These are phyloP conservation scores for Pristionchus entomophagus DNA, from an alignment of 2,888 invertebrate species.

Conservation along the genomic window DNA sequence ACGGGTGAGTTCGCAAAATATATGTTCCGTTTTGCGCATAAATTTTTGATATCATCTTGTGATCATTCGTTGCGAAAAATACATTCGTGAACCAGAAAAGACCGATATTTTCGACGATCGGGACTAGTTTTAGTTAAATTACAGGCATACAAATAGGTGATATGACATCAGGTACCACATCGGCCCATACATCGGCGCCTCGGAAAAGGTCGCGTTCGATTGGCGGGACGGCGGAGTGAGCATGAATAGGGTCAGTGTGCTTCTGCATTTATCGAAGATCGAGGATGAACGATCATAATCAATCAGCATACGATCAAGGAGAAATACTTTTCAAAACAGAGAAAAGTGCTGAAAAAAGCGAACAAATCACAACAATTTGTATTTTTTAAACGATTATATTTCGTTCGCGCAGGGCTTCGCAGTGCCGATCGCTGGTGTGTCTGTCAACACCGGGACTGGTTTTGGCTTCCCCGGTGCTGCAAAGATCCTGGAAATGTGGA, in stretches of 20 bases:
- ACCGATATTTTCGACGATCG: too few relatives aligned
- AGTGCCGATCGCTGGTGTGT: constrained; percentile 68
- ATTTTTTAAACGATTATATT: too few relatives aligned
- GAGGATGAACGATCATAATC: background rate
- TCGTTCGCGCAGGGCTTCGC: constrained; percentile 59
- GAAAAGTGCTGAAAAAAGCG: too few relatives aligned
- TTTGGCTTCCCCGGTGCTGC: constrained; percentile 68
- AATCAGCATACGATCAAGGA: too few relatives aligned
- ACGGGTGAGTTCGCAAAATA: background rate
- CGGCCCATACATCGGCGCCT: constrained; percentile 68
- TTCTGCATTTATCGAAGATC: background rate
- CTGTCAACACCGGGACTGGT: constrained; percentile 66
- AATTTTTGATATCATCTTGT: too few relatives aligned
- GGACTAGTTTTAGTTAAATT: background rate
- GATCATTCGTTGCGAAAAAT: too few relatives aligned
- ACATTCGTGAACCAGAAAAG: too few relatives aligned
- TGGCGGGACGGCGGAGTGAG: constrained; percentile 71
- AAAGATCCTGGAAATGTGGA: constrained; percentile 55
- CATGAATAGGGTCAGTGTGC: constrained; percentile 56
- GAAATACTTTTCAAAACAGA: too few relatives aligned
- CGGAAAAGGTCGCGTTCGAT: constrained; percentile 69
- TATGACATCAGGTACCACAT: constrained; percentile 61
- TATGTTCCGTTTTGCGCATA: too few relatives aligned
- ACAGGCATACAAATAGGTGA: background rate
- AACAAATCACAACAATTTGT: too few relatives aligned